phyloP scores from a whole-genome alignment of 2,888 invertebrate genomes.

The Busseola fusca region DNA sequence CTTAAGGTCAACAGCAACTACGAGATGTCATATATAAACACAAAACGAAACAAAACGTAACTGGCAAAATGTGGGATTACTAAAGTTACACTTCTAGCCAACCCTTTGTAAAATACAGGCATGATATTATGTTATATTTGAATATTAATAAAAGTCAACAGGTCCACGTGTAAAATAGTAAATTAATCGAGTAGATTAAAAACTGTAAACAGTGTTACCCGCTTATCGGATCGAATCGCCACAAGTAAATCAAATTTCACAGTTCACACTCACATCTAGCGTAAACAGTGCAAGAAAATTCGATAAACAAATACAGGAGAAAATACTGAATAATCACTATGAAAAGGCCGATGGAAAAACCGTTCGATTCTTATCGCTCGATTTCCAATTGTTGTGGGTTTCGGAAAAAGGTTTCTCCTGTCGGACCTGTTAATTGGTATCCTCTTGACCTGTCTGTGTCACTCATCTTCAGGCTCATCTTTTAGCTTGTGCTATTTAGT shows the following conservation, averaged over 20 bases:
- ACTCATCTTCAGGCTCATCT: not conserved
- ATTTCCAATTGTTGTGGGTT: not conserved
- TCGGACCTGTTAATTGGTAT: not conserved
- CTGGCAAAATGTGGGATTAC: not conserved
- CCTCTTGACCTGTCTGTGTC: not conserved
- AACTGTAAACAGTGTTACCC: conserved; percentile 26
- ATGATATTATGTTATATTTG: not conserved
- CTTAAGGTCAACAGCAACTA: too few species aligned
- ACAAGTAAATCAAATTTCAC: conserved; percentile 52
- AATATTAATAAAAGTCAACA: not conserved
- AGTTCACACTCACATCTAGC: conserved; percentile 28
- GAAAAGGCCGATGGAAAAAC: not conserved
- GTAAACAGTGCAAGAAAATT: conserved; percentile 10
- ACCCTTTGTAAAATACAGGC: not conserved
- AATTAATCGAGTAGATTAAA: conserved; percentile 36
- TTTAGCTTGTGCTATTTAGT: too few species aligned
- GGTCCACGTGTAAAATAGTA: conserved; percentile 1
- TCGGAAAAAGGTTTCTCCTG: not conserved
- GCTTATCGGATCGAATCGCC: conserved; percentile 42
- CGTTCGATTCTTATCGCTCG: not conserved
- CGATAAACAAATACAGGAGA: conserved; percentile 19
- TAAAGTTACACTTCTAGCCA: not conserved
- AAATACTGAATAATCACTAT: conserved; percentile 22
- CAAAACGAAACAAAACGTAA: too few species aligned
- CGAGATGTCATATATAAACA: too few species aligned